Evolutionary conservation across 2,797 vertebrate species (phyloP).

Genomic region (Gymnopithys bicolor): DNA sequence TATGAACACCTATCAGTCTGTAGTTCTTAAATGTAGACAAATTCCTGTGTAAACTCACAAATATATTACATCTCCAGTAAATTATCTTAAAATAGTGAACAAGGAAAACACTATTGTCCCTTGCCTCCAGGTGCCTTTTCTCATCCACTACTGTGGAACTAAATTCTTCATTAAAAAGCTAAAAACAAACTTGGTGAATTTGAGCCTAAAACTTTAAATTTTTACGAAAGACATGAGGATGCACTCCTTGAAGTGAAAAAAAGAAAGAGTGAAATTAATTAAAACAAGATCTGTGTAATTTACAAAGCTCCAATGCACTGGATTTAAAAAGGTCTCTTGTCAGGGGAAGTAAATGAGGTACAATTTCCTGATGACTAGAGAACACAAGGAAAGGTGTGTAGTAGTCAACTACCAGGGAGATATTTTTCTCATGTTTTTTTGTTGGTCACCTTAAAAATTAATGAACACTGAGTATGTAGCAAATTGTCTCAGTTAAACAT

Average conservation of each 20-base stretch:
- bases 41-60: neutral
- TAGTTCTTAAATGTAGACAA: neutral
- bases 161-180: neutral
- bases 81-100: neutral
- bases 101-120: neutral
- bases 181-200: neutral
- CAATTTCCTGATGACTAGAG: slow-evolving; percentile 60
- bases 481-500: slow-evolving; percentile 44
- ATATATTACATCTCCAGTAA: neutral
- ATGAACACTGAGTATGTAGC: neutral
- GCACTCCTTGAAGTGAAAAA: slow-evolving; percentile 19
- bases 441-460: slow-evolving; percentile 68
- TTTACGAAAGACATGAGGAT: neutral
- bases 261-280: slow-evolving; percentile 63
- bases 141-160: neutral
- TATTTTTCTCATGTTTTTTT: slow-evolving; percentile 2
- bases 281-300: slow-evolving; percentile 49
- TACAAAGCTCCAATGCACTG: slow-evolving; percentile 47
- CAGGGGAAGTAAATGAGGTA: slow-evolving; percentile 66
- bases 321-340: slow-evolving; percentile 64
- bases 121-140: neutral
- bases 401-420: slow-evolving; percentile 43
- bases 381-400: slow-evolving; percentile 47
- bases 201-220: neutral
- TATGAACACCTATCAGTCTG: neutral